Evolutionary conservation across 2,113 vertebrate genomes (phyloP).

Genomic region (Narcine bancroftii): DNA sequence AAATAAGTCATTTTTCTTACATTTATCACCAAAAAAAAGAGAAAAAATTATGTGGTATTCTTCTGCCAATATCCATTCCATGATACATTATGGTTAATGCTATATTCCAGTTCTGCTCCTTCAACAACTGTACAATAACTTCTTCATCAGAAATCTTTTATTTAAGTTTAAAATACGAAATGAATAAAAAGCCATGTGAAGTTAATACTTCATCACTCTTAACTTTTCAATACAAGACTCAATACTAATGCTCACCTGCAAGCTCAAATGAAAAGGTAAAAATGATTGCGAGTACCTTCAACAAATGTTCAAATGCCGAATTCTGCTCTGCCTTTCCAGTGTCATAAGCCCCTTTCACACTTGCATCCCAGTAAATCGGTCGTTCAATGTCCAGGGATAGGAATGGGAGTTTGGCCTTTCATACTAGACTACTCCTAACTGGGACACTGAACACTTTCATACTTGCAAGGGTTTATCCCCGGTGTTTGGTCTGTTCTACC

Average conservation of each 20-base stretch:
- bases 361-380: too few relatives aligned
- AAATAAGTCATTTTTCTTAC: neutral
- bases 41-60: neutral
- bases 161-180: neutral
- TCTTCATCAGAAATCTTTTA: neutral
- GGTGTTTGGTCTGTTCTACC: too few relatives aligned
- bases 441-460: too few relatives aligned
- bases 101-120: neutral
- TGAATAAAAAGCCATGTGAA: neutral
- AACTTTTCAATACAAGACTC: neutral
- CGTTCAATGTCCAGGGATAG: too few relatives aligned
- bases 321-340: neutral
- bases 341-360: too few relatives aligned
- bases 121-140: neutral
- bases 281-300: neutral
- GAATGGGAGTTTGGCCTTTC: too few relatives aligned
- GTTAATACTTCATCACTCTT: neutral
- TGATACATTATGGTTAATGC: neutral
- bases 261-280: neutral
- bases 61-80: neutral
- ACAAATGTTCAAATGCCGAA: neutral
- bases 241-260: neutral
- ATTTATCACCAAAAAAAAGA: neutral
- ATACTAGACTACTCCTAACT: too few relatives aligned
- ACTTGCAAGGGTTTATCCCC: too few relatives aligned